phyloP scores from a whole-genome alignment of 2,797 vertebrate species.

The Pseudomugil tenellus region DNA sequence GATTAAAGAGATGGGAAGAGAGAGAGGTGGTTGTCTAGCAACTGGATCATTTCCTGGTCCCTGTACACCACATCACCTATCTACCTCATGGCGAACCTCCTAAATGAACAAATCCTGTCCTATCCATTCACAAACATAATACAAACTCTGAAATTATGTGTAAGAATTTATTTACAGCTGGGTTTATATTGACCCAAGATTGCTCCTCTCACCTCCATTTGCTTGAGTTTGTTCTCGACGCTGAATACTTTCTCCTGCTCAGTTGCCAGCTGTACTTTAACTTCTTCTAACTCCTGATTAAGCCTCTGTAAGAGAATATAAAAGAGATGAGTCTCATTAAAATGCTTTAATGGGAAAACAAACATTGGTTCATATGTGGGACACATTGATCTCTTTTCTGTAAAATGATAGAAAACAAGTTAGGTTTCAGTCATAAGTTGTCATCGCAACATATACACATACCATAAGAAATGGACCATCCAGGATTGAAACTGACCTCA shows the following conservation, averaged over 20 bases:
- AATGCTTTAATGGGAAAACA: not conserved
- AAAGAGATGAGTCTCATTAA: not conserved
- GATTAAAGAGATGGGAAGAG: too few relatives aligned
- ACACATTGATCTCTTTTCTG: not conserved
- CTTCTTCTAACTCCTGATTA: constrained; percentile 80
- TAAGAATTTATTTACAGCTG: not conserved
- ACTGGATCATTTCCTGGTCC: too few relatives aligned
- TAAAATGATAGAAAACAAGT: not conserved
- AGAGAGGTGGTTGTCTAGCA: too few relatives aligned
- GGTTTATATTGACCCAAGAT: not conserved
- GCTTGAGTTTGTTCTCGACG: constrained; percentile 76
- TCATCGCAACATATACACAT: not conserved
- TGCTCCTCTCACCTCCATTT: constrained; percentile 82
- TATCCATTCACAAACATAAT: not conserved
- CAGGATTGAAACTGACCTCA: not conserved
- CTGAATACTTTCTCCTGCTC: constrained; percentile 69
- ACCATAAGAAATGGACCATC: not conserved
- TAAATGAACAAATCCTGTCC: too few relatives aligned
- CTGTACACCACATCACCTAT: too few relatives aligned
- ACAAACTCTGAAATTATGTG: not conserved
- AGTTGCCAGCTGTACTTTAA: constrained; percentile 78
- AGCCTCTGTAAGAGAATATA: constrained; percentile 69
- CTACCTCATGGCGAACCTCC: too few relatives aligned
- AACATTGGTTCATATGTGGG: not conserved
- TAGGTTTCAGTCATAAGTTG: not conserved